Evolutionary conservation across 2,888 invertebrate genomes (phyloP).

Genomic region (Acrobasis repandana): DNA sequence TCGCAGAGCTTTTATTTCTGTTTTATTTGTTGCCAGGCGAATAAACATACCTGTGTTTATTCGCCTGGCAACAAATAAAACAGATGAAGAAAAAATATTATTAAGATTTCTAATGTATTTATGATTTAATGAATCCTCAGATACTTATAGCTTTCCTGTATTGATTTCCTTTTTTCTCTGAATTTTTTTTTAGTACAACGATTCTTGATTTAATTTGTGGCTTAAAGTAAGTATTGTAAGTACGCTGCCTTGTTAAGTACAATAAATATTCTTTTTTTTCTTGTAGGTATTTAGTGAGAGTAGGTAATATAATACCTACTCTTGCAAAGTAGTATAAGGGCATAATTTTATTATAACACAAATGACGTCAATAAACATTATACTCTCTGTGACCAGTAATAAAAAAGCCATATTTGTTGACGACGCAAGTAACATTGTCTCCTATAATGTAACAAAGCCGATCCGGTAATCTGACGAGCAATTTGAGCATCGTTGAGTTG

Average conservation of each 20-base stretch:
- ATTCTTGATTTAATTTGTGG: too few species aligned
- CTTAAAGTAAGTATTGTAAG: too few species aligned
- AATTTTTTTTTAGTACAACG: too few species aligned
- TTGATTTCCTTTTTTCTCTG: too few species aligned
- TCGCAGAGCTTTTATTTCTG: conserved; percentile 57
- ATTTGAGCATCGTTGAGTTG: conserved; percentile 8
- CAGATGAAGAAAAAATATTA: not conserved
- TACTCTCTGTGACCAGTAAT: conserved; percentile 6
- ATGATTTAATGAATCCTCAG: not conserved
- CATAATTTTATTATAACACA: too few species aligned
- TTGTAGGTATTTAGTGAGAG: too few species aligned
- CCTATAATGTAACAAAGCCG: conserved; percentile 14
- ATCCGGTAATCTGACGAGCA: conserved; percentile 5
- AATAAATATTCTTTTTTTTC: too few species aligned
- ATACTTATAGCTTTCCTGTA: too few species aligned
- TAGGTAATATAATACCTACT: too few species aligned
- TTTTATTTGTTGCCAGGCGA: conserved; percentile 38
- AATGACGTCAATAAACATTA: conserved; percentile 4
- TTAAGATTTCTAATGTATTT: not conserved
- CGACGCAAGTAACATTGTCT: conserved; percentile 10
- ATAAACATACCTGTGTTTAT: conserved; percentile 34
- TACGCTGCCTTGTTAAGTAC: too few species aligned
- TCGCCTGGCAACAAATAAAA: too few species aligned
- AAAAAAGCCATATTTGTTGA: conserved; percentile 14
- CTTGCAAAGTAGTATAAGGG: too few species aligned